These are phyloP conservation scores for Hybognathus amarus DNA, from an alignment of 2,797 vertebrate genomes.

Conservation along the genomic window DNA sequence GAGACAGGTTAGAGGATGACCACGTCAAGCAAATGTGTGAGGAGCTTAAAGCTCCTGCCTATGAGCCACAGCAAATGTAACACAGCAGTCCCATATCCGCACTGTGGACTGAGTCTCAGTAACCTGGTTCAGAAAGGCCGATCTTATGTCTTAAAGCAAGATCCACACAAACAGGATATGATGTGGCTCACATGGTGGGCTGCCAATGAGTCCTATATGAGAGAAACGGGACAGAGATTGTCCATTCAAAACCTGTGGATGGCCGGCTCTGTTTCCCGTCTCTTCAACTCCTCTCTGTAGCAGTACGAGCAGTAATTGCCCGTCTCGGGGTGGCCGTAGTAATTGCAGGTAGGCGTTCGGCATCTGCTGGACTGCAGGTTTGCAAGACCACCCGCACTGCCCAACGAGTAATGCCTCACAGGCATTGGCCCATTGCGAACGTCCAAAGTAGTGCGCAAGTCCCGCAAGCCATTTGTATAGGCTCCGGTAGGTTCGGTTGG, in stretches of 20 bases:
- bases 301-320: constrained; percentile 97
- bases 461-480: constrained; percentile 82
- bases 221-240: constrained; percentile 9
- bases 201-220: constrained; percentile 22
- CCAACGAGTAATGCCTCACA: constrained; percentile 71
- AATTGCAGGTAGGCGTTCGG: constrained; percentile 90
- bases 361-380: constrained; percentile 87
- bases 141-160: constrained; percentile 43
- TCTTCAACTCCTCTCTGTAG: constrained; percentile 89
- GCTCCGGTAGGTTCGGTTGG: constrained; percentile 58
- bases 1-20: constrained; percentile 52
- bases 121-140: constrained; percentile 35
- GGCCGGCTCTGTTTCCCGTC: constrained; percentile 81
- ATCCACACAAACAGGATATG: constrained; percentile 32
- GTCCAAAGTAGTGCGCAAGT: constrained; percentile 77
- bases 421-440: constrained; percentile 71
- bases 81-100: constrained; percentile 56
- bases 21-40: constrained; percentile 52
- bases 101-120: constrained; percentile 7
- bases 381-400: constrained; percentile 69
- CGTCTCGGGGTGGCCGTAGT: constrained; percentile 93
- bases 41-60: constrained; percentile 66
- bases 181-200: constrained; percentile 8
- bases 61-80: constrained; percentile 76
- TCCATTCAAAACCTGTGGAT: constrained; percentile 88